Conservation (phyloP, 2,797 vertebrate genomes). For the Pangasius mekongensis region DNA sequence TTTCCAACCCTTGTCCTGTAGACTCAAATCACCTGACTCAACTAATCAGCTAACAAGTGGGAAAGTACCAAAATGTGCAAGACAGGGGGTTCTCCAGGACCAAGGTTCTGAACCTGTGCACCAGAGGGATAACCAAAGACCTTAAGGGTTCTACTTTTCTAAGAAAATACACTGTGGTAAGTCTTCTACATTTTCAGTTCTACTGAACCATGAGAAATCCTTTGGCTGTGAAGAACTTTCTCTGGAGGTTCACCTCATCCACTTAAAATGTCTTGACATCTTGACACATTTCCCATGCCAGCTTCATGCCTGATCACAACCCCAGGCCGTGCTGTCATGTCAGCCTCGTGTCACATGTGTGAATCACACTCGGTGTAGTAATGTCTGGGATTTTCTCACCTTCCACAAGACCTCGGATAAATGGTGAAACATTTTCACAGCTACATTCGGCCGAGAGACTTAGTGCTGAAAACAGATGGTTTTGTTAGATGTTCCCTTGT, state of each 20-base stretch:
- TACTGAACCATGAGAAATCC: neutral
- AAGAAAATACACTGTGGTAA: neutral
- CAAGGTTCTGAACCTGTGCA: neutral
- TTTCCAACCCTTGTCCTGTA: neutral
- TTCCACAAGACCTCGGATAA: neutral
- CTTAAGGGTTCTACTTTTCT: neutral
- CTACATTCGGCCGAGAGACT: neutral
- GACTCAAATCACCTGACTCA: neutral
- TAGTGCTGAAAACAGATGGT: neutral
- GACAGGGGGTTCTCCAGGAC: neutral
- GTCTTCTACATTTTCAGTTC: neutral
- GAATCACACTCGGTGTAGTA: neutral
- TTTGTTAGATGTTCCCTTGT: neutral
- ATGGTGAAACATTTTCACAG: neutral
- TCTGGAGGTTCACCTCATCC: neutral
- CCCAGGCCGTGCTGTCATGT: neutral
- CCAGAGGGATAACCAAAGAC: neutral
- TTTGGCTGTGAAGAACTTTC: neutral
- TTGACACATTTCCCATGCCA: neutral
- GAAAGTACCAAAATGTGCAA: neutral
- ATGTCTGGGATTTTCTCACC: too few relatives aligned
- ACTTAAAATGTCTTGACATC: neutral
- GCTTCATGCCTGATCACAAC: neutral
- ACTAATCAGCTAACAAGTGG: neutral
- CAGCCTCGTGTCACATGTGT: neutral